These are phyloP conservation scores for Cyclina sinensis DNA, from an alignment of 1,140 invertebrate species.

Conservation along the genomic window DNA sequence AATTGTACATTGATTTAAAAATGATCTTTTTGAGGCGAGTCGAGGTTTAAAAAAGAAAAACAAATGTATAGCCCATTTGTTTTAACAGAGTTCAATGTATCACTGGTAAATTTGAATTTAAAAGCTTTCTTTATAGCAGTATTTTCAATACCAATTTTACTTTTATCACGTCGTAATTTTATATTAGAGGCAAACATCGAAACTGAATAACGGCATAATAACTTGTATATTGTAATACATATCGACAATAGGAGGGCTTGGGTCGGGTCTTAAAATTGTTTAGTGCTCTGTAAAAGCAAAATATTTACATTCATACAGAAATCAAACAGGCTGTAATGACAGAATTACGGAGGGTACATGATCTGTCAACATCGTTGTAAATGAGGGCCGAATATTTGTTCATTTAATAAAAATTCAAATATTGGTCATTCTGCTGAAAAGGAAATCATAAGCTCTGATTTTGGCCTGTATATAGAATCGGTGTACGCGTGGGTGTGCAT, in stretches of 20 bases:
- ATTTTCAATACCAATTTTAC: slow-evolving; percentile 12
- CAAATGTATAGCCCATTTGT: neutral
- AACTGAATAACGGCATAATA: slow-evolving; percentile 15
- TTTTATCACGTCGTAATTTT: slow-evolving; percentile 11
- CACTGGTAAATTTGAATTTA: neutral
- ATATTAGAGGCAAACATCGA: slow-evolving; percentile 36
- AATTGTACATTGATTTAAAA: neutral
- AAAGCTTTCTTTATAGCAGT: neutral
- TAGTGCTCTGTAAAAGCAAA: neutral
- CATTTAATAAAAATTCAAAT: neutral
- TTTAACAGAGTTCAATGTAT: neutral
- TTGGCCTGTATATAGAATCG: neutral
- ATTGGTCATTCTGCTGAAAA: neutral
- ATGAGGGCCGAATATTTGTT: slow-evolving; percentile 8
- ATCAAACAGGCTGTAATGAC: neutral
- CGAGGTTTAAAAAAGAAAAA: neutral
- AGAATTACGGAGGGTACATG: neutral
- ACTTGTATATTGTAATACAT: slow-evolving; percentile 7
- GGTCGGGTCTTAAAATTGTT: slow-evolving; percentile 25
- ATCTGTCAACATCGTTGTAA: slow-evolving; percentile 21
- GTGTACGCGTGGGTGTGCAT: no score
- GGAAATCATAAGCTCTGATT: neutral
- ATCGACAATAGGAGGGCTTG: neutral
- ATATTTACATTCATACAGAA: neutral
- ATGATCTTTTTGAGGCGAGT: neutral